Evolutionary conservation across 1,140 invertebrate genomes (phyloP), one percentile per base, ranked within the genome.

Genomic region (Babylonia areolata): DNA sequence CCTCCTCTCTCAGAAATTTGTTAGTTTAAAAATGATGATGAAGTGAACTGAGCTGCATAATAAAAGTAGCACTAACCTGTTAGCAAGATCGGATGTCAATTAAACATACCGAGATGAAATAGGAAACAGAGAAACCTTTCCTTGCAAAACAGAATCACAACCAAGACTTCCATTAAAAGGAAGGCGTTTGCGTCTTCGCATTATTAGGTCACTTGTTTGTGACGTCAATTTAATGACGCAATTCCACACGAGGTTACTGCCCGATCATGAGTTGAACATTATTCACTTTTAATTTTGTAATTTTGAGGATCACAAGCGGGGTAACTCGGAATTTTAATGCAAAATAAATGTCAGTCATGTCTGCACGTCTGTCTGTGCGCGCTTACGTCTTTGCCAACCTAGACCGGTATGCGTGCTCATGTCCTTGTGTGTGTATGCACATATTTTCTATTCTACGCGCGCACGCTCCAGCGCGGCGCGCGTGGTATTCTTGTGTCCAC

Each of bases 111-210:
- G 58, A 64, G 58, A 64, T 64, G 58, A 17, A 64, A 64, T 15
- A 64, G 58, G 20, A 23, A 64, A 64, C 58, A 64, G 58, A 64
- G 58, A 64, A 64, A 64, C 58, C 58, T 64, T 64, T n/a, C 58
- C 58, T 64, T 23, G 58, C 23, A 64, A 64, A 64, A 64, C 58
- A 64, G 58, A 6, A 64, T 64, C 58, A 64, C 58, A 12, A 12
- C 23, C 23, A 64, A 28, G 58, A 64, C 58, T 64, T 64, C 58
- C 58, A 64, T 46, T 5, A 46, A 46, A 46, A 28, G 23, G 58
- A 64, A 64, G 58, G 58, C 58, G 58, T 64, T 64, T 64, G 58
- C 58, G 1, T 64, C 58, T 12, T 23, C 58, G 58, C 58, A 23
- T 64, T 28, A 64, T 64, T 23, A 64, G 17, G 58, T 64, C 58